Percentiles rank a stretch among this genome's conserved stretches.
Conservation (phyloP, 2,888 invertebrate genomes). For the Cenopis cana region DNA sequence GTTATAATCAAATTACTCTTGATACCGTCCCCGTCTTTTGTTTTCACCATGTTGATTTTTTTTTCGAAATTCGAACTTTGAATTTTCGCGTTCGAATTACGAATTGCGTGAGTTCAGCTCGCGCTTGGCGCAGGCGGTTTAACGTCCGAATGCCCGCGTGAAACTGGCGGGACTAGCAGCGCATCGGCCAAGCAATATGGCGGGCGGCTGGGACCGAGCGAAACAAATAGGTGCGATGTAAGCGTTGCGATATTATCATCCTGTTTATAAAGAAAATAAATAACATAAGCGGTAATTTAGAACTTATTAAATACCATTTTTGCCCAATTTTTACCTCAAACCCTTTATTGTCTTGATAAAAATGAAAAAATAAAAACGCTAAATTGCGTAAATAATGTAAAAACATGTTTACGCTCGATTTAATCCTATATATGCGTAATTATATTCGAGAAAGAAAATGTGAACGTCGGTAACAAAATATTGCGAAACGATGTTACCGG, state of each 20-base stretch:
- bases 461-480: conserved; percentile 19
- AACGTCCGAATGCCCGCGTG: conserved; percentile 75
- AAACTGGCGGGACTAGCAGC: conserved; percentile 72
- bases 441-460: conserved; percentile 16
- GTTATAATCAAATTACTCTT: conserved; percentile 74
- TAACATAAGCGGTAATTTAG: conserved; percentile 56
- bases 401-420: not conserved
- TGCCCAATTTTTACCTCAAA: not conserved
- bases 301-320: not conserved
- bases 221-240: conserved; percentile 67
- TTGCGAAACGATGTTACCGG: conserved; percentile 29
- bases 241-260: conserved; percentile 72
- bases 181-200: conserved; percentile 69
- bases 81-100: conserved; percentile 47
- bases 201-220: conserved; percentile 67
- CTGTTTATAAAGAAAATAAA: conserved; percentile 81
- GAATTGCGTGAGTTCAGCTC: conserved; percentile 45
- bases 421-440: not conserved
- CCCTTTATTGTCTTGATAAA: not conserved
- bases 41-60: conserved; percentile 68
- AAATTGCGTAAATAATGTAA: not conserved
- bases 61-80: conserved; percentile 42
- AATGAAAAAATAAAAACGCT: not conserved
- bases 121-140: conserved; percentile 59
- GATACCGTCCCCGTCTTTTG: conserved; percentile 74